A percentile compares a stretch with the other conserved stretches of the same genome.
phyloP scores from a whole-genome alignment of 2,113 vertebrate genomes.

The Hucho hucho region DNA sequence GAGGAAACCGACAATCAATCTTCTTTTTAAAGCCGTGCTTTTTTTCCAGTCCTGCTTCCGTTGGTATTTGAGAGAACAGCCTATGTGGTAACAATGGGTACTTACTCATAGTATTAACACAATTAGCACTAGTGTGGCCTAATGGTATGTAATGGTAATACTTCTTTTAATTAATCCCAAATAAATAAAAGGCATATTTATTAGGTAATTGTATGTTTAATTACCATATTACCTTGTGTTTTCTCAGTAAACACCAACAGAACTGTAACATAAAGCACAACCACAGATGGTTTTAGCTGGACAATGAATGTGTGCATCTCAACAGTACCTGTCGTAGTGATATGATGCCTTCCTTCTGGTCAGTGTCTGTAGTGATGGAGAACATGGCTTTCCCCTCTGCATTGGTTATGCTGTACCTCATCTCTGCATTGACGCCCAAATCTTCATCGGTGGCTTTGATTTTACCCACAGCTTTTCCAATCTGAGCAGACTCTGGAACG shows the following conservation, averaged over 20 bases:
- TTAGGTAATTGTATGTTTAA: too few relatives aligned
- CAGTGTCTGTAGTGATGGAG: constrained; percentile 88
- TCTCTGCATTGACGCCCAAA: constrained; percentile 89
- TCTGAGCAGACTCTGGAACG: constrained; percentile 93
- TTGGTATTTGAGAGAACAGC: constrained; percentile 74
- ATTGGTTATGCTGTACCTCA: constrained; percentile 92
- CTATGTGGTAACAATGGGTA: too few relatives aligned
- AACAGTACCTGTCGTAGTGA: constrained; percentile 85
- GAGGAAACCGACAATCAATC: constrained; percentile 9
- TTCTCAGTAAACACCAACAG: too few relatives aligned
- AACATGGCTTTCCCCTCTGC: constrained; percentile 89
- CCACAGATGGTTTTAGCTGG: too few relatives aligned
- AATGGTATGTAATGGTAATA: too few relatives aligned
- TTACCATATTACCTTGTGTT: too few relatives aligned
- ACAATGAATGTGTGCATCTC: background rate
- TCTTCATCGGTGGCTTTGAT: constrained; percentile 97
- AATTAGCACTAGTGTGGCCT: too few relatives aligned
- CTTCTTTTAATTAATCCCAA: too few relatives aligned
- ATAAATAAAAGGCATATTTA: too few relatives aligned
- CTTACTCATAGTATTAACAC: too few relatives aligned
- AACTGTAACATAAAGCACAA: too few relatives aligned
- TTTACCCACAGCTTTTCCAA: constrained; percentile 93
- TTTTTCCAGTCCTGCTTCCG: too few relatives aligned
- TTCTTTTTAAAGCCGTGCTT: constrained; percentile 48
- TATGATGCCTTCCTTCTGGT: constrained; percentile 92